Evolutionary conservation across 1,140 invertebrate genomes (phyloP).

Genomic region (Drosophila ohnishii): DNA sequence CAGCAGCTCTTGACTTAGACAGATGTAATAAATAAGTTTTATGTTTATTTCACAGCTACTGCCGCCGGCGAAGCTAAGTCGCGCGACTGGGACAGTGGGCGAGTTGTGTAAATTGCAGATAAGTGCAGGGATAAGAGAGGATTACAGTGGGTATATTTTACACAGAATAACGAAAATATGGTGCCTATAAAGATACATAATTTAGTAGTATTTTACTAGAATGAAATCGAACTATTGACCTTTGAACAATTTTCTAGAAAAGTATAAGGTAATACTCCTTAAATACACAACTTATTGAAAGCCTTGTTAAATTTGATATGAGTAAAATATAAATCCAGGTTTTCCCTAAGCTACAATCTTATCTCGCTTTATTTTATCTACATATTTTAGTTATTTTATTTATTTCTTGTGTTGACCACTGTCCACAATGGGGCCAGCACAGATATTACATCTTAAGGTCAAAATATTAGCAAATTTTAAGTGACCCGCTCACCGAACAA

Average conservation of each 20-base stretch:
- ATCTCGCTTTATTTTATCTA: no score
- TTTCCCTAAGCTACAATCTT: not conserved
- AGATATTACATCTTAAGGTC: constrained; percentile 67
- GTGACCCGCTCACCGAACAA: constrained; percentile 53
- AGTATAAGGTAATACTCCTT: no score
- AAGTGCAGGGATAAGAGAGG: not conserved
- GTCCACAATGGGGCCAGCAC: constrained; percentile 50
- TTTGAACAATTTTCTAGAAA: no score
- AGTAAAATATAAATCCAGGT: no score
- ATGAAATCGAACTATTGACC: not conserved
- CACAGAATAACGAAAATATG: not conserved
- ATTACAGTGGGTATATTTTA: not conserved
- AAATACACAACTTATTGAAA: no score
- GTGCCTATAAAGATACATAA: no score
- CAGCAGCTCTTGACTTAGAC: constrained; percentile 12
- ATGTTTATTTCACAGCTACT: constrained; percentile 61
- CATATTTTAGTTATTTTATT: not conserved
- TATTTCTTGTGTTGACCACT: constrained; percentile 22
- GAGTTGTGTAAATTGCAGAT: constrained; percentile 16
- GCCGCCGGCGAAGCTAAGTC: constrained; percentile 38
- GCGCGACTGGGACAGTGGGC: constrained; percentile 48
- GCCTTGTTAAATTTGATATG: no score
- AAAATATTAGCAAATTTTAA: constrained; percentile 79
- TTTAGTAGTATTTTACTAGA: not conserved
- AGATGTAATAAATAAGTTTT: constrained; percentile 67